Evolutionary conservation across 1,140 invertebrate genomes (phyloP), one percentile per base, ranked within the genome.

Genomic region (Psix sp.): DNA sequence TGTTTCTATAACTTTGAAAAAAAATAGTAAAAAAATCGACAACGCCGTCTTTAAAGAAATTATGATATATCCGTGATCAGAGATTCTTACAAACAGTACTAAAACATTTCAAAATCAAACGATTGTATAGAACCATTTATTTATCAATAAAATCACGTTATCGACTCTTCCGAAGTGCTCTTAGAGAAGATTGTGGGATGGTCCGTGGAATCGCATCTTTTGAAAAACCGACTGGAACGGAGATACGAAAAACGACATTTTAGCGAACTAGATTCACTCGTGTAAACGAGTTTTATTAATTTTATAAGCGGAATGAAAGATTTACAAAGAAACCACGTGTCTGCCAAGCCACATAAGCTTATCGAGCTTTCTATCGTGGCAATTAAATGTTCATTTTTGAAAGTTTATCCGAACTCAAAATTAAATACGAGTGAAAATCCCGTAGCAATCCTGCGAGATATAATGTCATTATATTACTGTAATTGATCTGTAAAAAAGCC

Each of bases 271-370:
- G 49, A 48, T 54, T 48, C 52, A 65, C 46, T 56, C 43, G 51
- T 33, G 33, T 39, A 57, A 57, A 66, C 51, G 51, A 49, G 48
- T 66, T 56, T 56, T 56, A 66, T 48, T 66, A 56, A 66, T 57
- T 49, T 21, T 9, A 49, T 66, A 48, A 66, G n/a, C n/a, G 33
- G 21, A 45, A 49, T 45, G 24, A 33, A 42, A 63, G 48, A 40
- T 42, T 45, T 52, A 43, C 29, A 51, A 51, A 62, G 46, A 29
- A 7, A 9, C 0, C 13, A 36, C 39, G 35, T 9, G 16, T 16
- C 13, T 3, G 29, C 26, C 14, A 29, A 56, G 15, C 16, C 33
- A n/a, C 17, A 21, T 10, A 29, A 36, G 43, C 35, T 17, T 13
- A 9, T 51, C 42, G 11, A 38, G 39, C 13, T 59, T 59, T 59